Conservation (phyloP, 2,797 vertebrate species). For the Acridotheres tristis region DNA sequence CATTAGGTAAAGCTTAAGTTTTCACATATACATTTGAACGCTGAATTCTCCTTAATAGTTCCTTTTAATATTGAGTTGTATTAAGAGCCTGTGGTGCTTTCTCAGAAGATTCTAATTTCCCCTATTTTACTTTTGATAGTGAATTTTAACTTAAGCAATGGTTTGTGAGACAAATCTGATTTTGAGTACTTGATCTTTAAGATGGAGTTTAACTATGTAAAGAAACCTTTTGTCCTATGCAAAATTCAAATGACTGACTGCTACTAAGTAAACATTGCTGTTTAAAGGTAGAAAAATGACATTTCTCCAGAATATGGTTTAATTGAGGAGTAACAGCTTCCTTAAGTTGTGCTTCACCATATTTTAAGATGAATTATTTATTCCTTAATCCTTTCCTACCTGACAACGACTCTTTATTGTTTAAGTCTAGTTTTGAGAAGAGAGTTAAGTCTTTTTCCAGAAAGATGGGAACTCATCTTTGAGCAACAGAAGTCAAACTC, state of each 20-base stretch:
- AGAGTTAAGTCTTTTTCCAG: background rate
- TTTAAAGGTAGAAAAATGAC: background rate
- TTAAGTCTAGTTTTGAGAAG: background rate
- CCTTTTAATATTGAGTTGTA: background rate
- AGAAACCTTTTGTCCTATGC: background rate
- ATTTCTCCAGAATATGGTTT: background rate
- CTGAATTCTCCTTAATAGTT: background rate
- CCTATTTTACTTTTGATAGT: background rate
- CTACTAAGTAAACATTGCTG: background rate
- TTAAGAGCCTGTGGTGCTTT: background rate
- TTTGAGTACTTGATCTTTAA: background rate
- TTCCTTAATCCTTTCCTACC: background rate
- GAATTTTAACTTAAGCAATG: background rate
- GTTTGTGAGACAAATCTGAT: background rate
- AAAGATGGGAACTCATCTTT: background rate
- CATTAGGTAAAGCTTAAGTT: background rate
- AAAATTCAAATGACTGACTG: background rate
- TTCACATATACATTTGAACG: background rate
- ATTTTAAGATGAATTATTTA: background rate
- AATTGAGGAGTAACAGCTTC: background rate
- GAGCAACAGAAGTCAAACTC: background rate
- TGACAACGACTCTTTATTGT: background rate
- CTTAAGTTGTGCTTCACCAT: background rate
- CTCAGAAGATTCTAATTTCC: background rate
- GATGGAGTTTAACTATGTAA: background rate